Conservation (phyloP, 2,797 vertebrate species). For the Propithecus perrieri region DNA sequence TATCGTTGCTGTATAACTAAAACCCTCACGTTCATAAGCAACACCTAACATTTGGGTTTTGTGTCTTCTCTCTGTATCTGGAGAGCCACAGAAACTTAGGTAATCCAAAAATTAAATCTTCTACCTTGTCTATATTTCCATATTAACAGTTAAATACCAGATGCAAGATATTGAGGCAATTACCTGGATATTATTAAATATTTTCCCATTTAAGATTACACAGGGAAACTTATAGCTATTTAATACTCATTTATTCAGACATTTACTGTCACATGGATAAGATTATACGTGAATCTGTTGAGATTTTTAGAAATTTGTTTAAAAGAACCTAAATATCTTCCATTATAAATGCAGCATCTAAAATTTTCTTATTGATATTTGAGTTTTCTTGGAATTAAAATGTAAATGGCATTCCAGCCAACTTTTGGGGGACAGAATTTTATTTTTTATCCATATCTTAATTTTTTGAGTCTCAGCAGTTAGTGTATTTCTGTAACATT, state of each 20-base stretch:
- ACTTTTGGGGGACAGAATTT: background rate
- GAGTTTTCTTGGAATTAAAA: slow-evolving; percentile 36
- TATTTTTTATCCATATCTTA: slow-evolving; percentile 19
- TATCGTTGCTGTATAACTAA: background rate
- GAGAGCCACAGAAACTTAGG: background rate
- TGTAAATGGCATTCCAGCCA: background rate
- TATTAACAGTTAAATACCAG: background rate
- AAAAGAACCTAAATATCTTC: background rate
- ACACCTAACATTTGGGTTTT: background rate
- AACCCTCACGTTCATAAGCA: background rate
- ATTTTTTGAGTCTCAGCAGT: slow-evolving; percentile 6
- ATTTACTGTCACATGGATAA: background rate
- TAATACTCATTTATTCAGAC: background rate
- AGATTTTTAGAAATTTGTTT: background rate
- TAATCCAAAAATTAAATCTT: background rate
- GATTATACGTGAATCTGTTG: background rate
- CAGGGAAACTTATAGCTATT: background rate
- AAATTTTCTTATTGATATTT: background rate
- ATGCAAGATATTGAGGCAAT: background rate
- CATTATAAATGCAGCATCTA: background rate
- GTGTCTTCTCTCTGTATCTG: background rate
- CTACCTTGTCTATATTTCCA: background rate
- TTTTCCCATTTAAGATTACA: slow-evolving; percentile 14
- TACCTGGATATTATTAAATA: slow-evolving; percentile 2
- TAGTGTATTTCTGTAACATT: slow-evolving; percentile 11